Evolutionary conservation across 2,888 invertebrate species (phyloP).

Genomic region (Pristionchus arcanus): DNA sequence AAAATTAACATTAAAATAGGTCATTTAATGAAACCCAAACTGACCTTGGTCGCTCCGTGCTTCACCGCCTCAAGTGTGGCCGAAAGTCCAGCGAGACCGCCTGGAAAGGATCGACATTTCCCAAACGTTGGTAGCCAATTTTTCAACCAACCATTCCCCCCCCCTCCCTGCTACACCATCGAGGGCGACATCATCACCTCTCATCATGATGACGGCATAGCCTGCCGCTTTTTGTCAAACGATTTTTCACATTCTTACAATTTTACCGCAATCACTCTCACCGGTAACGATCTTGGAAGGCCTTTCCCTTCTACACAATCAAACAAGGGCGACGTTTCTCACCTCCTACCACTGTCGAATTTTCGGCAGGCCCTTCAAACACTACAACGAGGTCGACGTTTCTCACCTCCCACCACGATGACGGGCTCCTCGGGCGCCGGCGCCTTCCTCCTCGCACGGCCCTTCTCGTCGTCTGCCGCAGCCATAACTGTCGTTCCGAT

Average conservation of each 20-base stretch:
- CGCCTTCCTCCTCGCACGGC: conserved; percentile 58
- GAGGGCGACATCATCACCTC: no score
- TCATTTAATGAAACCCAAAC: background rate
- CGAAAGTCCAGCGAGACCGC: conserved; percentile 75
- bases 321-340: no score
- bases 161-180: no score
- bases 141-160: no score
- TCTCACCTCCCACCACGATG: conserved; percentile 71
- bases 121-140: no score
- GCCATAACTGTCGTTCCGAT: background rate
- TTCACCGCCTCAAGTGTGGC: conserved; percentile 70
- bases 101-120: conserved; percentile 38
- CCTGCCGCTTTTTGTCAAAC: no score
- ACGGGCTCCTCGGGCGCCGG: conserved; percentile 71
- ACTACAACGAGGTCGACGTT: background rate
- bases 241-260: no score
- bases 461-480: background rate
- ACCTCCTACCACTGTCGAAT: background rate
- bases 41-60: conserved; percentile 48
- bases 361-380: background rate
- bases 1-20: background rate
- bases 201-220: no score
- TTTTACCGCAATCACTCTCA: no score
- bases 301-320: no score
- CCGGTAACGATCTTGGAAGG: no score